Conservation (phyloP, 1,140 invertebrate species). For the Formica exsecta region DNA sequence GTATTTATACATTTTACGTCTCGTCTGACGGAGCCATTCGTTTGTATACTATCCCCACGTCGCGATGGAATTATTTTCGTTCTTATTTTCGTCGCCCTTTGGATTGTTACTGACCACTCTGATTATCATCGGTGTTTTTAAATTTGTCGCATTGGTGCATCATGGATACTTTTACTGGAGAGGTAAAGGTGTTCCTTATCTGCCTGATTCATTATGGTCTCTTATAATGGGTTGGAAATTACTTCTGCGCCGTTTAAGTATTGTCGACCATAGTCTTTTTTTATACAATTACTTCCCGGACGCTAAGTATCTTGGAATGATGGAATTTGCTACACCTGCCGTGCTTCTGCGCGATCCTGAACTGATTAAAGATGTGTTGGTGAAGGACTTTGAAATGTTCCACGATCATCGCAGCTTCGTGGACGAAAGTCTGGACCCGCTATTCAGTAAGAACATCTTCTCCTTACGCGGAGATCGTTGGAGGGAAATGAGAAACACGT, state of each 20-base stretch:
- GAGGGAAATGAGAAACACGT: constrained; percentile 83
- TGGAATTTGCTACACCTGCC: constrained; percentile 86
- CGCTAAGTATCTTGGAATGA: constrained; percentile 83
- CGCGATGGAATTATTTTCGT: constrained; percentile 13
- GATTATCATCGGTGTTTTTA: neutral
- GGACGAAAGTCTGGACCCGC: constrained; percentile 76
- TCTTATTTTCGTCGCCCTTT: neutral
- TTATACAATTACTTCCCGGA: constrained; percentile 46
- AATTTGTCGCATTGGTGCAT: neutral
- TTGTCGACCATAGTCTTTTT: neutral
- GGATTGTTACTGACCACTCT: constrained; percentile 25
- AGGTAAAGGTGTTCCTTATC: constrained; percentile 23
- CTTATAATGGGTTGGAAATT: neutral
- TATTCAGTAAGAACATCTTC: constrained; percentile 83
- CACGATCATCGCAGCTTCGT: constrained; percentile 85
- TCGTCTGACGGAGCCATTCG: neutral
- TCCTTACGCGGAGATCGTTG: constrained; percentile 81
- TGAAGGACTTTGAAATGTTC: constrained; percentile 90
- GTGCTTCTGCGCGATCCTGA: constrained; percentile 87
- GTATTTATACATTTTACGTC: neutral
- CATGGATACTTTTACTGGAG: constrained; percentile 62
- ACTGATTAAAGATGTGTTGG: constrained; percentile 87
- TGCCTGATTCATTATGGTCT: neutral
- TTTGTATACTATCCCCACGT: neutral
- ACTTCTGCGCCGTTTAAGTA: neutral